Percentiles rank a stretch among this genome's conserved stretches.
Evolutionary conservation across 2,888 invertebrate species (phyloP).

Genomic region (Cyclophora punctaria): DNA sequence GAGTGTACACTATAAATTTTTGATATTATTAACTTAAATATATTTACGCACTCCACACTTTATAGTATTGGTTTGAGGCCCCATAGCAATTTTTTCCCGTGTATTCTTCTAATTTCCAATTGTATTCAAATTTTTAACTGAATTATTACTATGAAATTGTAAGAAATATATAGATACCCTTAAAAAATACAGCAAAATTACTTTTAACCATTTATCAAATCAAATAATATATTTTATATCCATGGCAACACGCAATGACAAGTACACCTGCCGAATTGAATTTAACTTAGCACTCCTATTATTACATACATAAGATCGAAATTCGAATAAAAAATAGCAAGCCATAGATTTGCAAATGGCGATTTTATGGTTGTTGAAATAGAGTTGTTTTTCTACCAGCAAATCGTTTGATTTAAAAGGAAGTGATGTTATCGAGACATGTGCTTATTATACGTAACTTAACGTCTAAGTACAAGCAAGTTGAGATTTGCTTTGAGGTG

Average conservation of each 20-base stretch:
- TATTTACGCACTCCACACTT: too few relatives aligned
- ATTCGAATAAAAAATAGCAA: neutral
- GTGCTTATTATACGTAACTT: conserved; percentile 53
- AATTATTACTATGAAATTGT: too few relatives aligned
- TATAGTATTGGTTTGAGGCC: too few relatives aligned
- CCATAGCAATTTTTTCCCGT: too few relatives aligned
- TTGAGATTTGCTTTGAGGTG: conserved; percentile 18
- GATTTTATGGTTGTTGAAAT: conserved; percentile 24
- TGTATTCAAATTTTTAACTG: too few relatives aligned
- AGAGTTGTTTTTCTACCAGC: conserved; percentile 24
- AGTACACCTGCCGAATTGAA: conserved; percentile 21
- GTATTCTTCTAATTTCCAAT: too few relatives aligned
- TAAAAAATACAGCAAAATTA: neutral
- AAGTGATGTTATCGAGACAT: conserved; percentile 50
- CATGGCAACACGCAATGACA: conserved; percentile 23
- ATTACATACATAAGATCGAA: conserved; percentile 5
- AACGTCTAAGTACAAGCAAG: conserved; percentile 27
- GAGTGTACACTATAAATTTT: too few relatives aligned
- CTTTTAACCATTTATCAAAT: conserved; percentile 17
- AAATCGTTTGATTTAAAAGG: conserved; percentile 32
- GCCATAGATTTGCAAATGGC: conserved; percentile 12
- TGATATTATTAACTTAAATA: too few relatives aligned
- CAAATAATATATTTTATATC: conserved; percentile 11
- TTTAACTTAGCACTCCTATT: conserved; percentile 1
- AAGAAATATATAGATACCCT: too few relatives aligned